phyloP scores from a whole-genome alignment of 2,888 invertebrate genomes.

The Diaphora mendica region DNA sequence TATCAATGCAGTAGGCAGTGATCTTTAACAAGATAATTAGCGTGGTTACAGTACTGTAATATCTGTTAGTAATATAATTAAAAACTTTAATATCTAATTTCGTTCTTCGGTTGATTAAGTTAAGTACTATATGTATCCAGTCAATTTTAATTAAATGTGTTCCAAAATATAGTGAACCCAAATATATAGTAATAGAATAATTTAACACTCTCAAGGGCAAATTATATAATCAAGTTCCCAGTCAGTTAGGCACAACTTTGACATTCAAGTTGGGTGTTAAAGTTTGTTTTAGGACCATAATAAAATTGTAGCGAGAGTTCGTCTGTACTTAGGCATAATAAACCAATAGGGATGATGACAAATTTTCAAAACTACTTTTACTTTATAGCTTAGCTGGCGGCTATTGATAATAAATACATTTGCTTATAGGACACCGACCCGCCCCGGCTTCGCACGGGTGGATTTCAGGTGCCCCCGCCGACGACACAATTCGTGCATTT shows the following conservation, averaged over 20 bases:
- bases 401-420: too few relatives aligned
- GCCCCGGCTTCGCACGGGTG: too few relatives aligned
- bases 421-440: not conserved
- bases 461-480: too few relatives aligned
- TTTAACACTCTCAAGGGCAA: conserved; percentile 31
- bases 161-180: conserved; percentile 28
- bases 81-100: not conserved
- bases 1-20: too few relatives aligned
- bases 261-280: conserved; percentile 27
- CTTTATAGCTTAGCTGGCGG: not conserved
- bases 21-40: not conserved
- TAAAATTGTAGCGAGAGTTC: conserved; percentile 29
- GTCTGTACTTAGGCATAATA: conserved; percentile 21
- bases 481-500: too few relatives aligned
- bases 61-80: not conserved
- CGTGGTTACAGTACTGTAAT: not conserved
- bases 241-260: conserved; percentile 26
- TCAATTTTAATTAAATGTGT: conserved; percentile 25
- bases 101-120: conserved; percentile 6
- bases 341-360: not conserved
- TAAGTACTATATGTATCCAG: conserved; percentile 9
- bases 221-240: conserved; percentile 43
- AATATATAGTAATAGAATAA: conserved; percentile 30
- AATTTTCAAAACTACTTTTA: not conserved
- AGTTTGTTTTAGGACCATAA: conserved; percentile 31